A percentile compares a stretch with the other conserved stretches of the same genome.
phyloP scores from a whole-genome alignment of 2,888 invertebrate genomes.

The Eumerus sabulonum region DNA sequence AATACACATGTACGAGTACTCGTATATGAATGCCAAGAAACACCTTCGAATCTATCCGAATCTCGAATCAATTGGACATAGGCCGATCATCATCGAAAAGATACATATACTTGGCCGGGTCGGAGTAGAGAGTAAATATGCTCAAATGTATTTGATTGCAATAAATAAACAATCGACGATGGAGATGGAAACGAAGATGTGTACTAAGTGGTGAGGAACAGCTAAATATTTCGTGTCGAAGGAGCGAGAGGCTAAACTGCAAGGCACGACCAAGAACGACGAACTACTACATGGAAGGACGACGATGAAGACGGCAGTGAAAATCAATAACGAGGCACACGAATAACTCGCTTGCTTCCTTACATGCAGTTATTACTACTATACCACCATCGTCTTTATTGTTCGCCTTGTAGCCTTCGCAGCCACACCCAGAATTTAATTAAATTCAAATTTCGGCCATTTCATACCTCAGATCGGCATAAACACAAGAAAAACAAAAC shows the following conservation, averaged over 20 bases:
- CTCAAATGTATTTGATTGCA: conserved; percentile 58
- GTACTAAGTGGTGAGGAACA: conserved; percentile 49
- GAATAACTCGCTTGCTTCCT: conserved; percentile 39
- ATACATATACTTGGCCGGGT: no score
- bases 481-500: no score
- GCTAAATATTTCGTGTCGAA: conserved; percentile 32
- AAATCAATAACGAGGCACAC: conserved; percentile 58
- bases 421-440: conserved; percentile 65
- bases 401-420: background rate
- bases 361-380: conserved; percentile 29
- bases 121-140: background rate
- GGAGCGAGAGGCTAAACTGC: conserved; percentile 47
- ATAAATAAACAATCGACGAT: conserved; percentile 57
- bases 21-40: no score
- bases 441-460: conserved; percentile 33
- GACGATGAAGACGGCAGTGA: conserved; percentile 31
- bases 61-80: conserved; percentile 11
- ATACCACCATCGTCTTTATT: conserved; percentile 12
- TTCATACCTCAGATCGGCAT: no score
- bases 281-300: conserved; percentile 1
- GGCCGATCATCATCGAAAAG: conserved; percentile 50
- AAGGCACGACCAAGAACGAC: conserved; percentile 23
- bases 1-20: conserved; percentile 24
- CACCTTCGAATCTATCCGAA: background rate
- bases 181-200: conserved; percentile 18